Evolutionary conservation across 2,797 vertebrate species (phyloP).

Genomic region (Chanos chanos): DNA sequence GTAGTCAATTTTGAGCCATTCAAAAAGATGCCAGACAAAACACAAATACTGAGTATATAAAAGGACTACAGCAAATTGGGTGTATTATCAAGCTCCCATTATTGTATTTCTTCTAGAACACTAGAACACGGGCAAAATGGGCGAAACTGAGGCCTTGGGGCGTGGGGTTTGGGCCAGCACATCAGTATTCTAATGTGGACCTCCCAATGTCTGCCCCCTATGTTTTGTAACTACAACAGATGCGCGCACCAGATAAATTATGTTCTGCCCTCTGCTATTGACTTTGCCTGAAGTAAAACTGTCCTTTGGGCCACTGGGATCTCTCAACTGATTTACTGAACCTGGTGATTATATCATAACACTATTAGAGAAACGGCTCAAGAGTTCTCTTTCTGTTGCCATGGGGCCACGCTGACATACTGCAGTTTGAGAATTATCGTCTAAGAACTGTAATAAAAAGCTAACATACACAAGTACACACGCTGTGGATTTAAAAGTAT

Average conservation of each 20-base stretch:
- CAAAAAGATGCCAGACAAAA: too few species aligned
- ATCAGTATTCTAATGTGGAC: slow-evolving; percentile 16
- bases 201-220: slow-evolving; percentile 3
- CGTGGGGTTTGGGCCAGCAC: background rate
- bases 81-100: too few species aligned
- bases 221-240: slow-evolving; percentile 37
- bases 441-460: background rate
- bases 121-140: too few species aligned
- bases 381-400: background rate
- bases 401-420: background rate
- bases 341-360: slow-evolving; percentile 29
- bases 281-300: slow-evolving; percentile 45
- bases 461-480: background rate
- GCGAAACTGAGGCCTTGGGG: too few species aligned
- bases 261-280: slow-evolving; percentile 30
- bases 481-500: too few species aligned
- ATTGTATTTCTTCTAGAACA: too few species aligned
- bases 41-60: too few species aligned
- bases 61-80: too few species aligned
- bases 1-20: too few species aligned
- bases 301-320: slow-evolving; percentile 31
- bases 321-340: slow-evolving; percentile 32
- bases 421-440: background rate
- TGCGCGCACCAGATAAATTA: slow-evolving; percentile 41
- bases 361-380: slow-evolving; percentile 25